Evolutionary conservation across 2,113 vertebrate species (phyloP).

Genomic region (Progne subis): DNA sequence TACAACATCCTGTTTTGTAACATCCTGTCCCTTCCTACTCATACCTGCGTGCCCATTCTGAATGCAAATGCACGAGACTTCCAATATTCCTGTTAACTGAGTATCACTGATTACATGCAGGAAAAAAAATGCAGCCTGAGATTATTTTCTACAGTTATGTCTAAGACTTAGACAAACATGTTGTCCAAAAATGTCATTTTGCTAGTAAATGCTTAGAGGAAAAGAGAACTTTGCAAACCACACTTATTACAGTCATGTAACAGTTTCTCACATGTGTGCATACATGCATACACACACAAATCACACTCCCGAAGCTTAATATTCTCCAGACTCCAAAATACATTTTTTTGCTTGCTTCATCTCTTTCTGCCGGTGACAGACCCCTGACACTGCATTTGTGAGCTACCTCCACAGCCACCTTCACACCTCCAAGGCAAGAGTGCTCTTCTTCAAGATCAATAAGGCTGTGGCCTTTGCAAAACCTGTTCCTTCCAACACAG

Average conservation of each 20-base stretch:
- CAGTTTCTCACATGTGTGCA: background rate
- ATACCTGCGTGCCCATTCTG: background rate
- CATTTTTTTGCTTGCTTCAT: background rate
- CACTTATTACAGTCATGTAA: rapidly evolving
- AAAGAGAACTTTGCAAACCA: background rate
- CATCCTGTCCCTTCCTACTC: slow-evolving; percentile 21
- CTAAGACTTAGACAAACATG: background rate
- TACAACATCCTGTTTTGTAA: slow-evolving; percentile 37
- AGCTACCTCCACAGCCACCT: background rate
- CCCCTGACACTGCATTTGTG: background rate
- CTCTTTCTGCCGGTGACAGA: background rate
- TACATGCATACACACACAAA: background rate
- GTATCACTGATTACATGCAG: background rate
- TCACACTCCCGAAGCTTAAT: background rate
- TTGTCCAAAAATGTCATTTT: background rate
- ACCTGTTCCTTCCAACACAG: background rate
- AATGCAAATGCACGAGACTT: background rate
- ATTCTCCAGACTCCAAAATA: background rate
- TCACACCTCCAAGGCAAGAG: background rate
- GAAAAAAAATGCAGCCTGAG: background rate
- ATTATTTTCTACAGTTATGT: background rate
- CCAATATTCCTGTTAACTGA: background rate
- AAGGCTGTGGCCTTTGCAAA: background rate
- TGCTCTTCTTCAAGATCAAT: background rate
- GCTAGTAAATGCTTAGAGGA: background rate